Evolutionary conservation across 2,888 invertebrate genomes (phyloP), one percentile per base, ranked within the genome.

Genomic region (Xestobium rufovillosum): DNA sequence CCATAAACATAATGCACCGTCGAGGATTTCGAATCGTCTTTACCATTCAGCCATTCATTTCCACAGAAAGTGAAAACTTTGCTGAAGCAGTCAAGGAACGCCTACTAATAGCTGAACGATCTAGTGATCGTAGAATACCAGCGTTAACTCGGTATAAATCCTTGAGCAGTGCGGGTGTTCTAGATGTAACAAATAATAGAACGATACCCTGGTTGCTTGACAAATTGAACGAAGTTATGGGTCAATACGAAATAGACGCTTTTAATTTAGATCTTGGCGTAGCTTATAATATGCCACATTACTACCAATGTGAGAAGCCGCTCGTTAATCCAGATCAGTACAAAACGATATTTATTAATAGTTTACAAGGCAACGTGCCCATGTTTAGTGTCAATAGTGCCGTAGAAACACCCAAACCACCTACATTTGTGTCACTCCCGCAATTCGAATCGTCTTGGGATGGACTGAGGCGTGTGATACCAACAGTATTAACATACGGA

Each of bases 361-460:
- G 75, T 4, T 71, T 83, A 31, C 72, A 80, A 33, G 72, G 72
- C 6, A 70, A 72, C 0, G 63, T 82, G 1, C 74, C 71, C 15
- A 75, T 86, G 1, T 81, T 90, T 42, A 89, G 90, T 0, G 84
- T 91, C 0, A 84, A 89, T 0, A 82, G 86, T 26, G 90, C 90
- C 0, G 78, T 87, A 13, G 73, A 78, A 13, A 71, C 88, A 35
- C 94, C 94, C 0, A 74, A 81, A 33, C 80, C 85, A 0, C 90
- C 92, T 0, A 81, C 86, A 1, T 91, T 94, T 59, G 80, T 92
- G 0, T 82, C 88, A 1, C 66, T 94, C 16, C 85, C 91, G 2
- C 83, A 87, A 1, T 83, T 87, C 35, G 80, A 87, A 42, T 88
- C 92, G 0, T 80, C 83, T 0, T 96, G 96, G 96, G 79, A 80